Evolutionary conservation across 2,888 invertebrate genomes (phyloP).

Genomic region (Thelaira solivaga): DNA sequence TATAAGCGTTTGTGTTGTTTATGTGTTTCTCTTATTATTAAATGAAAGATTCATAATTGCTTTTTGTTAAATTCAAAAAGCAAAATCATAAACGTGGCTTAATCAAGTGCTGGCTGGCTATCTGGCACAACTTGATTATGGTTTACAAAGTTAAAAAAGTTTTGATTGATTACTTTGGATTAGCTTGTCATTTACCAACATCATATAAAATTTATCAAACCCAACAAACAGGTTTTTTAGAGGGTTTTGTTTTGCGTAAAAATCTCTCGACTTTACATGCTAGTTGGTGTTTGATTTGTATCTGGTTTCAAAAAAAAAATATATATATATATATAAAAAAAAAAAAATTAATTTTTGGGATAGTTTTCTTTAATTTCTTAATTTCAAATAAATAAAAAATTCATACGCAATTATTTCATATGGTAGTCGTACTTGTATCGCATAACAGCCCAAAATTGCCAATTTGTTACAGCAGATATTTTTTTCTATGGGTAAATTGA

Average conservation of each 20-base stretch:
- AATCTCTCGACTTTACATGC: constrained; percentile 50
- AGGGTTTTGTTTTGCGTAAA: constrained; percentile 14
- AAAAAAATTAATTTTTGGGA: no score
- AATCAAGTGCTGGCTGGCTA: constrained; percentile 44
- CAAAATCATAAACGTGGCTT: constrained; percentile 46
- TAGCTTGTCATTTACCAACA: constrained; percentile 76
- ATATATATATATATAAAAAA: no score
- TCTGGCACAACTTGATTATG: constrained; percentile 69
- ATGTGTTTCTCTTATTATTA: no score
- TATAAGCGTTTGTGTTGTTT: background rate
- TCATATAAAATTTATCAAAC: constrained; percentile 74
- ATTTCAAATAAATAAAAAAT: constrained; percentile 25
- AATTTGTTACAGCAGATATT: constrained; percentile 47
- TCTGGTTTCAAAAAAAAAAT: no score
- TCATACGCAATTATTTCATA: constrained; percentile 61
- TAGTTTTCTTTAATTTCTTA: constrained; percentile 5
- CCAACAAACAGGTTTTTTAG: constrained; percentile 70
- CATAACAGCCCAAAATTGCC: constrained; percentile 42
- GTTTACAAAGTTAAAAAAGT: constrained; percentile 74
- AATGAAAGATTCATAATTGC: constrained; percentile 54
- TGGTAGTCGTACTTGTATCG: constrained; percentile 53
- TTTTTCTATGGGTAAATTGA: constrained; percentile 27
- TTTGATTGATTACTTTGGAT: constrained; percentile 76
- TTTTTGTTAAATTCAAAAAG: constrained; percentile 28
- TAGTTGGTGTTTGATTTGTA: constrained; percentile 9